Base-by-base conservation (phyloP, 2,113 vertebrate species). In the Spizaetus ornatus region DNA sequence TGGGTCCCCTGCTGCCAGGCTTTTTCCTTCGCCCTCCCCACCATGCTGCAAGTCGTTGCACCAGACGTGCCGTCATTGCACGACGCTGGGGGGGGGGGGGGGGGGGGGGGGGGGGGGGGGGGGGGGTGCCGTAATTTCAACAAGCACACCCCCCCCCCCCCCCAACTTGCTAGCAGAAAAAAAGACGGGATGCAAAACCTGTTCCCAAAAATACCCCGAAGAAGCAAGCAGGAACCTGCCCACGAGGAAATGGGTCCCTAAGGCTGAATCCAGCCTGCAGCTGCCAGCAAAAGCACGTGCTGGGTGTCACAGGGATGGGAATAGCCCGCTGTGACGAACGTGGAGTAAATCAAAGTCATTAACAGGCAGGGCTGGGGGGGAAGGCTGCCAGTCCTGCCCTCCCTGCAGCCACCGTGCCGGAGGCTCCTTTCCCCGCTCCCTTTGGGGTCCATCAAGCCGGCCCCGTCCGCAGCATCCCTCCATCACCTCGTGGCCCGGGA, bases 271-370 rank as follows among this genome's bases (percentile, higher is more conserved):
- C 48, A 5, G 82, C 65, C 69, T 0, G 6, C 85, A 86, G 93
- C 95, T 95, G 95, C 94, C 93, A 62, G 95, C 66, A 34, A 16
- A 69, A 94, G 94, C 96, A 78, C 50, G 34, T 81, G 92, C 90
- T 80, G 91, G 72, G 84, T 79, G 92, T 94, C 95, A 47, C 61
- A 71, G 88, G 78, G 88, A 79, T 95, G 95, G 94, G 93, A 93
- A 93, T 80, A 88, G 69, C 90, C 38, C 5, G 2, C 88, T 29
- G 74, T 50, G 82, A 82, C 1, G 0, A 55, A 2, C 4, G 0
- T 4, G 6, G 65, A 48, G 29, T 52, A 69, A 94, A 93, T 67
- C 90, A 25, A 50, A 87, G 53, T 22, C 66, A 19, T 25, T 27
- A 42, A 11, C 15, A 16, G 86, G 59, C 86, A 23, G 67, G 47